A percentile compares a stretch with the other conserved stretches of the same genome.
Conservation (phyloP, 2,888 invertebrate genomes). For the Drosophila borealis region DNA sequence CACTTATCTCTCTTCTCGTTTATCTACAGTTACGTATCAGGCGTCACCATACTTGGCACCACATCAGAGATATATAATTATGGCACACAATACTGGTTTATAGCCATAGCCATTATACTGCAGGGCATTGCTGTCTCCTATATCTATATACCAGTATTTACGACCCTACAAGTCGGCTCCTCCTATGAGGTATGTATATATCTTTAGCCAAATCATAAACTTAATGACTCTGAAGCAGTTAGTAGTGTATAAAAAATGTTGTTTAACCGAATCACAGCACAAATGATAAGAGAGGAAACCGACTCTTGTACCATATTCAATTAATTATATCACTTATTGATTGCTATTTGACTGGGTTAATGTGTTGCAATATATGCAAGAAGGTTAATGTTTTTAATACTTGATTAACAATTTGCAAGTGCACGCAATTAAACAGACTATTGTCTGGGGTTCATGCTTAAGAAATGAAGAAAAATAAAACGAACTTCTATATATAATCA, state of each 20-base stretch:
- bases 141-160: conserved; percentile 93
- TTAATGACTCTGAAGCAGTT: conserved; percentile 13
- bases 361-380: conserved; percentile 5
- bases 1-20: conserved; percentile 45
- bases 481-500: too few species aligned
- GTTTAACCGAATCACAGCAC: conserved; percentile 34
- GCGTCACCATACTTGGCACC: conserved; percentile 94
- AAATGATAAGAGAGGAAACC: conserved; percentile 36
- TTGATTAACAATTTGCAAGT: neutral
- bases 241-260: conserved; percentile 18
- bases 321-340: conserved; percentile 17
- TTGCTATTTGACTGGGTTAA: conserved; percentile 1
- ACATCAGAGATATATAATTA: conserved; percentile 95
- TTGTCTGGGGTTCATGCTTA: too few species aligned
- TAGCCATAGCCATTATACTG: conserved; percentile 89
- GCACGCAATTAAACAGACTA: too few species aligned
- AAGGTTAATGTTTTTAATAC: neutral
- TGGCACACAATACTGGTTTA: conserved; percentile 93
- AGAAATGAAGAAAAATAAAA: too few species aligned
- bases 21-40: conserved; percentile 91
- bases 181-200: conserved; percentile 90
- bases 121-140: conserved; percentile 89
- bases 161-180: conserved; percentile 90
- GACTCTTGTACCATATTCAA: conserved; percentile 21
- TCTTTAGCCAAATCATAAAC: conserved; percentile 26